Evolutionary conservation across 2,113 vertebrate genomes (phyloP), one percentile per base, ranked within the genome.

Genomic region (Leptosomus discolor): DNA sequence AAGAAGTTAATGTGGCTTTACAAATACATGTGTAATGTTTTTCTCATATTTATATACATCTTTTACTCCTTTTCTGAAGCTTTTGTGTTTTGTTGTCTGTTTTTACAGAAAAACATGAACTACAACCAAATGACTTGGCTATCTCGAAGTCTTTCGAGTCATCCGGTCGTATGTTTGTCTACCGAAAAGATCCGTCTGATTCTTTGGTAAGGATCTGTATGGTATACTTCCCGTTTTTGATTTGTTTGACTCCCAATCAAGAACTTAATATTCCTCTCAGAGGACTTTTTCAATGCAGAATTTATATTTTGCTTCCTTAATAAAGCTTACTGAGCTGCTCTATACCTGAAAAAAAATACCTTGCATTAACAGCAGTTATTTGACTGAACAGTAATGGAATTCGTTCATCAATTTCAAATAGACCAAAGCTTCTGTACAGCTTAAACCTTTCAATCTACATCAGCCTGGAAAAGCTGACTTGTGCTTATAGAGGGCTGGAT

Each of bases 81-180:
- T 74, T 83, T 74, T 82, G 7, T 56, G 34, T 34, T 57, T 85
- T 69, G 8, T 67, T 67, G 86, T 53, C 45, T 91, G 32, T 56
- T 88, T 94, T 95, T 97, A 95, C 97, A 99, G 99, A 99, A 90
- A 99, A 99, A 90, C 98, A 98, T 82, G 98, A 99, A 91, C 98
- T 99, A 88, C 98, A 99, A 94, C 98, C 99, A 84, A 98, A 98
- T 95, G 99, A 99, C 97, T 94, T 98, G 95, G 98, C 99, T 63
- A 98, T 99, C 91, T 98, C 99, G 26, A 98, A 99, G 92, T 98
- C 98, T 22, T 94, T 98, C 7, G 98, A 98, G 41, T 95, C 98
- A 7, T 98, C 99, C 46, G 98, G 98, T 96, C 99, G 99, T 69
- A 98, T 99, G 88, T 99, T 99, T 88, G 98, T 99, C 41, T 99